Percentiles rank a stretch among this genome's conserved stretches.
Evolutionary conservation across 2,888 invertebrate species (phyloP).

Genomic region (Harpalus rubripes): DNA sequence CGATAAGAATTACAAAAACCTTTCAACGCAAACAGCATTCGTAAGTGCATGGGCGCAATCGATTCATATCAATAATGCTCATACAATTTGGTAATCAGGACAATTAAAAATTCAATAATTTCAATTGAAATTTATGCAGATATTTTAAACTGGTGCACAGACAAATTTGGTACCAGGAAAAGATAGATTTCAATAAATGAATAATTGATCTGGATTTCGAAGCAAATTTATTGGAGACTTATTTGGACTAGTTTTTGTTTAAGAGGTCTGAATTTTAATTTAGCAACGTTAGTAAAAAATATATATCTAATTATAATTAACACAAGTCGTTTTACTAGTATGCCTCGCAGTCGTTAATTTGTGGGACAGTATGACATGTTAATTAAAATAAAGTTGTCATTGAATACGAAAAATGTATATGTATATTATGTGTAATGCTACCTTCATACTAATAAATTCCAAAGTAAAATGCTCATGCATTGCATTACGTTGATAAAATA

Average conservation of each 20-base stretch:
- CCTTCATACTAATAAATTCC: too few relatives aligned
- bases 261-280: not conserved
- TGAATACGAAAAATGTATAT: too few relatives aligned
- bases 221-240: constrained; percentile 2
- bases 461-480: too few relatives aligned
- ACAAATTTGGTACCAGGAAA: constrained; percentile 27
- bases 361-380: too few relatives aligned
- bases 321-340: not conserved
- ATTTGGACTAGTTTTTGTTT: constrained; percentile 18
- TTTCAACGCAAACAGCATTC: not conserved
- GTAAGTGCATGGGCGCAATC: constrained; percentile 20
- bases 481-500: too few relatives aligned
- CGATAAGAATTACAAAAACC: not conserved
- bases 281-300: not conserved
- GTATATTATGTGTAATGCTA: too few relatives aligned
- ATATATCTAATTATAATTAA: not conserved
- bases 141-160: constrained; percentile 31
- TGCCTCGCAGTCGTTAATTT: too few relatives aligned
- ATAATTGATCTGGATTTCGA: constrained; percentile 23
- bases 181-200: constrained; percentile 35
- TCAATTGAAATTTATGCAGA: constrained; percentile 21
- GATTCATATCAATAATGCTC: constrained; percentile 1
- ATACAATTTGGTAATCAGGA: not conserved
- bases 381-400: too few relatives aligned
- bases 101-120: constrained; percentile 22